Conservation (phyloP, 2,113 vertebrate genomes). For the Anolis sagrei region DNA sequence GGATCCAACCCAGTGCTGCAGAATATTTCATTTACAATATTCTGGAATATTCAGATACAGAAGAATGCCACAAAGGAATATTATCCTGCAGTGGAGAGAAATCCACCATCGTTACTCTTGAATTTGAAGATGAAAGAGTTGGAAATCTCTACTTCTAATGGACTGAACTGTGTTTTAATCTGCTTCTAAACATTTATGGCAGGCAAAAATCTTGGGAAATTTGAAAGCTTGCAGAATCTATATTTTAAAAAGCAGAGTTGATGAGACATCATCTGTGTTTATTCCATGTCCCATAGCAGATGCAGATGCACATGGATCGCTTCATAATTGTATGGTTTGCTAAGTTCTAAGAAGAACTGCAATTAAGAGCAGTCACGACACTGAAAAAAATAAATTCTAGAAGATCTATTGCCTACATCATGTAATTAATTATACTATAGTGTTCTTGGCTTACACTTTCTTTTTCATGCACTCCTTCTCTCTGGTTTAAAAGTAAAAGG, state of each 20-base stretch:
- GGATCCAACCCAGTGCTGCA: neutral
- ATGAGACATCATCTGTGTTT: constrained; percentile 9
- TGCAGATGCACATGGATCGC: neutral
- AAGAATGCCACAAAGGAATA: too few species aligned
- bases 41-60: too few species aligned
- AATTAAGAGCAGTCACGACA: constrained; percentile 41
- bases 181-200: neutral
- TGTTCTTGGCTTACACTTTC: constrained; percentile 27
- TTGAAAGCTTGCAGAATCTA: neutral
- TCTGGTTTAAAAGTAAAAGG: constrained; percentile 23
- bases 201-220: neutral
- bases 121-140: too few species aligned
- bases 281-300: constrained; percentile 12
- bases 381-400: constrained; percentile 46
- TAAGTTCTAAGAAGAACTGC: constrained; percentile 13
- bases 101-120: too few species aligned
- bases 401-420: constrained; percentile 26
- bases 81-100: too few species aligned
- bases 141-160: too few species aligned
- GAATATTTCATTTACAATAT: too few species aligned
- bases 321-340: constrained; percentile 8
- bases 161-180: neutral
- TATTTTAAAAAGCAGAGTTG: neutral
- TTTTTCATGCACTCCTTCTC: neutral
- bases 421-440: constrained; percentile 41